Evolutionary conservation across 2,888 invertebrate species (phyloP).

Genomic region (Clitarchus hookeri): DNA sequence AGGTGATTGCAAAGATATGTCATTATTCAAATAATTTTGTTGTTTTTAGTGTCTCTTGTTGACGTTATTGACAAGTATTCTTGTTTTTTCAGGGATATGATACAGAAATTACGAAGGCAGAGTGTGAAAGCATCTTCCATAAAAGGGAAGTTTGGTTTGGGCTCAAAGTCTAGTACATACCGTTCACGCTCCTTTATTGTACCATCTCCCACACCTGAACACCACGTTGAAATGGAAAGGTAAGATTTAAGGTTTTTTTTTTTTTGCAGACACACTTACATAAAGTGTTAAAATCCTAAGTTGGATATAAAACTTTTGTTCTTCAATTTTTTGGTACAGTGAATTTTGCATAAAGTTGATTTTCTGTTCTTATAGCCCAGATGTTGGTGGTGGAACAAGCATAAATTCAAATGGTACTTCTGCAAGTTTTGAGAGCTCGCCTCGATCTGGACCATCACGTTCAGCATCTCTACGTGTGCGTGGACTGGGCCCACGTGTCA

Average conservation of each 20-base stretch:
- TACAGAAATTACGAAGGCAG: slow-evolving; percentile 84
- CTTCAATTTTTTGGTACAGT: not conserved
- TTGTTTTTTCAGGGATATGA: slow-evolving; percentile 73
- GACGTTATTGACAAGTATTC: not conserved
- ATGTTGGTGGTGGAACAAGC: slow-evolving; percentile 42
- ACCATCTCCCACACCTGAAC: slow-evolving; percentile 68
- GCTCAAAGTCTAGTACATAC: slow-evolving; percentile 64
- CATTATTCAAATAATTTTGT: not conserved
- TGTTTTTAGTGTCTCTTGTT: not conserved
- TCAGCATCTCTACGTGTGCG: slow-evolving; percentile 68
- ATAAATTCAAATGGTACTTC: slow-evolving; percentile 59
- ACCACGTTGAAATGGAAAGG: slow-evolving; percentile 59
- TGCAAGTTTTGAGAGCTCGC: slow-evolving; percentile 73
- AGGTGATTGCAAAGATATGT: too few species aligned
- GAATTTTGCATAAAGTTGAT: not conserved
- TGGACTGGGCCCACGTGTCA: slow-evolving; percentile 59
- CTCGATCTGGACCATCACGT: slow-evolving; percentile 55
- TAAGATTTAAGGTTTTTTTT: slow-evolving; percentile 42
- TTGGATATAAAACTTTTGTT: not conserved
- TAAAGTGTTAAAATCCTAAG: not conserved
- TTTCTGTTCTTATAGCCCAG: slow-evolving; percentile 38
- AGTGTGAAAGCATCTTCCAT: slow-evolving; percentile 77
- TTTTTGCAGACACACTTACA: not conserved
- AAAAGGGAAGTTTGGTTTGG: slow-evolving; percentile 77
- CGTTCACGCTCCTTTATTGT: slow-evolving; percentile 79